Evolutionary conservation across 2,888 invertebrate genomes (phyloP).

Genomic region (Agrotis exclamationis): DNA sequence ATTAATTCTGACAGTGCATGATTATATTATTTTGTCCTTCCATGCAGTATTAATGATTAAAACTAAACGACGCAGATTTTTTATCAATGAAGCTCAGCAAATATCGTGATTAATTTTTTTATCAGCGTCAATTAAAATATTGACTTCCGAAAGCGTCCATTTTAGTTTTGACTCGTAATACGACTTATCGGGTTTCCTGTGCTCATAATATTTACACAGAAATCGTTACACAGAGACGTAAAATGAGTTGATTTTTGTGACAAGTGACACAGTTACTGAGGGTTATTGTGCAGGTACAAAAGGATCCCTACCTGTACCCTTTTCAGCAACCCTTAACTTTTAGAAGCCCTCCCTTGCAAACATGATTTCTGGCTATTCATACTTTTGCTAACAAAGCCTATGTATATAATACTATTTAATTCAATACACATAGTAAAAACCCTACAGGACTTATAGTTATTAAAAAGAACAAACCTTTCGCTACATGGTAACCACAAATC

Average conservation of each 20-base stretch:
- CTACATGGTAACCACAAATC: conserved; percentile 8
- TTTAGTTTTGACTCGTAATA: conserved; percentile 37
- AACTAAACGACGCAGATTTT: background rate
- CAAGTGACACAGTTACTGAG: conserved; percentile 21
- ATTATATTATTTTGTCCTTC: background rate
- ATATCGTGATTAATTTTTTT: background rate
- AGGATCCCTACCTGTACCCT: conserved; percentile 19
- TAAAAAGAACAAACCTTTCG: background rate
- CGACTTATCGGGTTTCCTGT: conserved; percentile 49
- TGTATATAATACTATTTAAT: background rate
- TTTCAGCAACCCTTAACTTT: conserved; percentile 26
- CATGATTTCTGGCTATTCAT: conserved; percentile 31
- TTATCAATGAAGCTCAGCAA: background rate
- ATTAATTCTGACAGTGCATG: background rate
- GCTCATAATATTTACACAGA: conserved; percentile 49
- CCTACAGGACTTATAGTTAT: background rate
- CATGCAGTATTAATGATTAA: background rate
- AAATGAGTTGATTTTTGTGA: conserved; percentile 26
- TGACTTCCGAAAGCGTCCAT: conserved; percentile 30
- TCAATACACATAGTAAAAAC: background rate
- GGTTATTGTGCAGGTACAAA: conserved; percentile 24
- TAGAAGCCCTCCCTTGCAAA: conserved; percentile 18
- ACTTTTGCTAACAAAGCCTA: conserved; percentile 2
- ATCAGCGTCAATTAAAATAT: conserved; percentile 27
- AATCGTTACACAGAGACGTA: conserved; percentile 11